Evolutionary conservation across 2,888 invertebrate species (phyloP), one percentile per base, ranked within the genome.

Genomic region (Boloria euphrosyne): DNA sequence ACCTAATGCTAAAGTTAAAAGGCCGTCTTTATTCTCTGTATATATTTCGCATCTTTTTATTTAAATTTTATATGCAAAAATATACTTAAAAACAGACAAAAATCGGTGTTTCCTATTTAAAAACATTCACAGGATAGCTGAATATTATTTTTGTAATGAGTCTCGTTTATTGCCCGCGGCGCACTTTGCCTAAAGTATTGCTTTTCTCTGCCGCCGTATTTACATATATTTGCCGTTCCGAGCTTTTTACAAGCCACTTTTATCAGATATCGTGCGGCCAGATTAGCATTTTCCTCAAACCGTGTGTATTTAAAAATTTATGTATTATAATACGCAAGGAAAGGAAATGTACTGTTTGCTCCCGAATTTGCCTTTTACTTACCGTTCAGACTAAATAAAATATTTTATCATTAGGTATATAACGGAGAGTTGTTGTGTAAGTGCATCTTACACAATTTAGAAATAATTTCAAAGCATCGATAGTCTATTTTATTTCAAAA

Each of bases 111-210:
- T 73, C 73, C 70, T 74, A 73, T 75, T 75, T 73, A 72, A 73
- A 59, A 75, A 66, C 70, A 67, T 71, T 73, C 72, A 60, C 71
- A 73, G 73, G 71, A 73, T 75, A 74, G 71, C 69, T 72, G 75
- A 76, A 78, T 77, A 76, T 77, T 77, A 77, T 76, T 73, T 75
- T 68, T 74, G 75, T 76, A 76, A 76, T 75, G 75, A 77, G 72
- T 60, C 59, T 69, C 74, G 71, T 77, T 76, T 77, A 76, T 76
- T 73, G 75, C 71, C 66, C 67, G 66, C 68, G 67, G 72, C 70
- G 74, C 70, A 72, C 71, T 76, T 73, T 71, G 68, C 69, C 73
- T 74, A 72, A 76, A 74, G 73, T 74, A 75, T 74, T 69, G 70
- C 73, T 64, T 66, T 69, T 66, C 72, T 74, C 70, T 65, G 67